phyloP scores from a whole-genome alignment of 2,888 invertebrate species.

The Anagyrus pseudococci region DNA sequence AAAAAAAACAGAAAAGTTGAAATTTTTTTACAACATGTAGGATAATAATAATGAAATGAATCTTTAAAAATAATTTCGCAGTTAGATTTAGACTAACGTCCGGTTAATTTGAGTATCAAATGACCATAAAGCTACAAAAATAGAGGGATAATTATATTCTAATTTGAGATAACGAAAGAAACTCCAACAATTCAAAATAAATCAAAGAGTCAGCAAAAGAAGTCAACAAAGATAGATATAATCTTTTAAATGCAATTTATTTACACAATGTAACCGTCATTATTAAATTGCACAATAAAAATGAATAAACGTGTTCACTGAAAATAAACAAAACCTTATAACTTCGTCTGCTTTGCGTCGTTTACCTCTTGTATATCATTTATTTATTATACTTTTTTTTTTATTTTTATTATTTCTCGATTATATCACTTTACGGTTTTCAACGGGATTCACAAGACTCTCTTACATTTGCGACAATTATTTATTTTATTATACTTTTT shows the following conservation, averaged over 20 bases:
- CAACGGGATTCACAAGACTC: slow-evolving; percentile 3
- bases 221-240: no score
- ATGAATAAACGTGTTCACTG: slow-evolving; percentile 29
- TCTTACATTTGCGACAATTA: slow-evolving; percentile 16
- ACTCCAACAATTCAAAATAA: no score
- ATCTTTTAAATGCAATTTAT: slow-evolving; percentile 46
- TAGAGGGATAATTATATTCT: no score
- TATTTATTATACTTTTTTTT: slow-evolving; percentile 7
- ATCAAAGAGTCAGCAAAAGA: no score
- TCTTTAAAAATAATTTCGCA: no score
- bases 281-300: slow-evolving; percentile 45
- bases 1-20: no score
- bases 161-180: no score
- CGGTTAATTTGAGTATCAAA: no score
- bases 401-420: slow-evolving; percentile 17
- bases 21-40: no score
- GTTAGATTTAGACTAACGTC: no score
- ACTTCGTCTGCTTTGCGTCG: slow-evolving; percentile 32
- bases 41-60: no score
- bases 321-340: slow-evolving; percentile 31
- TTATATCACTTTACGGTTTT: slow-evolving; percentile 21
- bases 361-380: slow-evolving; percentile 15
- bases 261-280: slow-evolving; percentile 45
- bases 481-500: slow-evolving; percentile 1
- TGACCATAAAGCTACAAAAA: no score